These are phyloP conservation scores for Aelia acuminata DNA, from an alignment of 2,888 invertebrate genomes.

Conservation along the genomic window DNA sequence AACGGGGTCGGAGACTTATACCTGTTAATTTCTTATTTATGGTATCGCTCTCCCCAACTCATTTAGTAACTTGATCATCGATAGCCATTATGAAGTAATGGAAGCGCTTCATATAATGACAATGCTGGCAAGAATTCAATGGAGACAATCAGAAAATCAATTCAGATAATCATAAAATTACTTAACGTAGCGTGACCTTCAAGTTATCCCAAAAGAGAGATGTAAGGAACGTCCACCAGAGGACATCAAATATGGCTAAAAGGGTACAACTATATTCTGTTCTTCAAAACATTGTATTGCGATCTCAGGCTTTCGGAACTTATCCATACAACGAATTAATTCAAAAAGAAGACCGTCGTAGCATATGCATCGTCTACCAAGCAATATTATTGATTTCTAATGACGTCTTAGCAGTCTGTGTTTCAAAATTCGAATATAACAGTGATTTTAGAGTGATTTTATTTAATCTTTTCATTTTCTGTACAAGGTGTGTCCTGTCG, in stretches of 20 bases:
- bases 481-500: neutral
- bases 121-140: neutral
- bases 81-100: neutral
- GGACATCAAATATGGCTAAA: neutral
- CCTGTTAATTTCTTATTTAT: no score
- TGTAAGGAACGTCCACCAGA: neutral
- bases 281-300: neutral
- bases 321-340: neutral
- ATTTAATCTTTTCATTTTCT: neutral
- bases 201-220: neutral
- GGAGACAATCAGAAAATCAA: neutral
- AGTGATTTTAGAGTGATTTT: neutral
- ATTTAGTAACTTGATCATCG: neutral
- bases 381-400: neutral
- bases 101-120: neutral
- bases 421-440: neutral
- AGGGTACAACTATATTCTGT: neutral
- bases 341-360: neutral
- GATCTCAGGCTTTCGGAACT: neutral
- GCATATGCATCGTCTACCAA: neutral
- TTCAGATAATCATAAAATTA: neutral
- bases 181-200: neutral
- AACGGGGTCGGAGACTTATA: no score
- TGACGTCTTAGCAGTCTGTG: neutral
- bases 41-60: no score